These are phyloP conservation scores for Poecile montanus DNA, from an alignment of 2,797 vertebrate species.

Conservation along the genomic window DNA sequence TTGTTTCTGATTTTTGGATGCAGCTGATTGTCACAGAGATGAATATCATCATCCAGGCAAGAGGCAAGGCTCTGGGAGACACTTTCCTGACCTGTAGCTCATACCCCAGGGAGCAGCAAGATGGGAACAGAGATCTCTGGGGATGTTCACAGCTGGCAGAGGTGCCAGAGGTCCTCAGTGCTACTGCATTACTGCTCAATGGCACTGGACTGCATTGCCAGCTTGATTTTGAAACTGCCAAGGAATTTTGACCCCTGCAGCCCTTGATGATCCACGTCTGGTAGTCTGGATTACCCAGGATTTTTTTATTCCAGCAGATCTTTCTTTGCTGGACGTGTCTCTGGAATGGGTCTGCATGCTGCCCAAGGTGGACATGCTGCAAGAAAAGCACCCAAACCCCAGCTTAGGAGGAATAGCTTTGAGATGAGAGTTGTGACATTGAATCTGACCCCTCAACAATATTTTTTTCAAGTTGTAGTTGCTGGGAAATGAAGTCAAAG, in stretches of 20 bases:
- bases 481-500: background rate
- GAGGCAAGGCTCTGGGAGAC: background rate
- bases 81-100: background rate
- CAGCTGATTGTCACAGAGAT: background rate
- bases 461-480: background rate
- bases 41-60: background rate
- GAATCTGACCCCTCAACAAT: background rate
- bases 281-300: background rate
- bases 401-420: background rate
- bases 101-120: background rate
- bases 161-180: background rate
- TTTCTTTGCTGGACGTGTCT: background rate
- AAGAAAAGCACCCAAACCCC: background rate
- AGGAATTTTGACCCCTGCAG: background rate
- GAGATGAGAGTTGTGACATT: background rate
- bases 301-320: background rate
- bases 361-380: background rate
- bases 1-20: background rate
- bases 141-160: background rate
- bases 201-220: background rate
- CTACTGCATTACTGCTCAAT: rapidly evolving
- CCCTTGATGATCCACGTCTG: background rate
- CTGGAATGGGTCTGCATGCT: background rate
- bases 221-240: background rate
- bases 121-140: background rate